Percentiles rank a stretch among this genome's conserved stretches.
phyloP scores from a whole-genome alignment of 2,113 vertebrate species.

The Semicossyphus pulcher region DNA sequence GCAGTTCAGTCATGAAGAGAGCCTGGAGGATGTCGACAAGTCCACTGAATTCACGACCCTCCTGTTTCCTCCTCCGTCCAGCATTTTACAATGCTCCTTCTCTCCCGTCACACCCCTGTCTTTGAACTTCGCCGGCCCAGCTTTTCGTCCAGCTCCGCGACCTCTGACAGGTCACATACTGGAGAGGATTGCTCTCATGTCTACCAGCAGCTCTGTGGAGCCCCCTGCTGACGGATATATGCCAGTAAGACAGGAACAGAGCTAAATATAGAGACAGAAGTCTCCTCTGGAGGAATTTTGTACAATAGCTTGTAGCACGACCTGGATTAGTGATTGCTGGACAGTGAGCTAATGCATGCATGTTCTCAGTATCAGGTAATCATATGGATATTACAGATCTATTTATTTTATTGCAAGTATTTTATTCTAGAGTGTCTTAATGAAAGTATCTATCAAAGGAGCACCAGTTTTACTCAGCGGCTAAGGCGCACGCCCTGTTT shows the following conservation, averaged over 20 bases:
- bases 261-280: not conserved
- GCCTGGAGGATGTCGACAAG: slow-evolving; percentile 18
- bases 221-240: slow-evolving; percentile 67
- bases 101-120: not conserved
- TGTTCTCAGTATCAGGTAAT: too few relatives aligned
- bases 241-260: slow-evolving; percentile 59
- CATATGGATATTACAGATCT: too few relatives aligned
- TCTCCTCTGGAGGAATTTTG: too few relatives aligned
- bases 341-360: too few relatives aligned
- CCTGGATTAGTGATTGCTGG: too few relatives aligned
- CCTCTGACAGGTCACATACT: not conserved
- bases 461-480: too few relatives aligned
- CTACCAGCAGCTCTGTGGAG: slow-evolving; percentile 14
- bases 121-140: not conserved
- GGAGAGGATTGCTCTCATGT: not conserved
- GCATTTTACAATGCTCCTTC: not conserved
- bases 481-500: too few relatives aligned
- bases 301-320: too few relatives aligned
- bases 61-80: slow-evolving; percentile 2
- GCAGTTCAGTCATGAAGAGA: slow-evolving; percentile 46
- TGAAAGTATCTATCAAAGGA: too few relatives aligned
- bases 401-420: too few relatives aligned
- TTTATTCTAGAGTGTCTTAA: too few relatives aligned
- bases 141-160: not conserved
- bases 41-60: slow-evolving; percentile 4